Evolutionary conservation across 2,888 invertebrate genomes (phyloP).

Genomic region (Hypena proboscidalis): DNA sequence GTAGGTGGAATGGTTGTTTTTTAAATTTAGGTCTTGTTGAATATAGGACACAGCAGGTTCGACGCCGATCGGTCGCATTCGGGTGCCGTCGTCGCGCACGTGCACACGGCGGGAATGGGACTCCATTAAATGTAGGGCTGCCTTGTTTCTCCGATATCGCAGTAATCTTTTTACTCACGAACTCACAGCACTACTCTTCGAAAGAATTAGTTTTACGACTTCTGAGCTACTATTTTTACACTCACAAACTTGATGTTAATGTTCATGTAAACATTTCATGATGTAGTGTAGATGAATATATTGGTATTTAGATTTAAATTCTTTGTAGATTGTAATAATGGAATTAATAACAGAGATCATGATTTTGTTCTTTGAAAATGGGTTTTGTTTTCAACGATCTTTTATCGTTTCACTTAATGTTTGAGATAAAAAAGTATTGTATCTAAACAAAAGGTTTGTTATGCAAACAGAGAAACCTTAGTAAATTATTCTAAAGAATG

Average conservation of each 20-base stretch:
- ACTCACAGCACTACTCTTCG: constrained; percentile 29
- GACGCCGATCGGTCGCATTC: constrained; percentile 72
- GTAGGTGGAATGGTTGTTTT: constrained; percentile 14
- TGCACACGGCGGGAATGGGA: constrained; percentile 67
- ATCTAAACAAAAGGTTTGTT: constrained; percentile 8
- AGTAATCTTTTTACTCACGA: constrained; percentile 35
- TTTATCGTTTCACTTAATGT: constrained; percentile 2
- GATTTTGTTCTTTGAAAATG: background rate
- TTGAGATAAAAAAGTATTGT: constrained; percentile 3
- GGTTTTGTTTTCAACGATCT: constrained; percentile 1
- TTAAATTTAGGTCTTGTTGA: constrained; percentile 30
- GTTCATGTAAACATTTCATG: constrained; percentile 7
- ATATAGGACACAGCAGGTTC: constrained; percentile 47
- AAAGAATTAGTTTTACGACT: constrained; percentile 47
- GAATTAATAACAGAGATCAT: constrained; percentile 5
- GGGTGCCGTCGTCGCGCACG: constrained; percentile 76
- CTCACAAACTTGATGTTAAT: constrained; percentile 29
- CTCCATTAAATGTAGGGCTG: constrained; percentile 56
- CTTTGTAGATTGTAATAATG: constrained; percentile 5
- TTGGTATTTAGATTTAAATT: constrained; percentile 1
- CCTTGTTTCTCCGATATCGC: constrained; percentile 48
- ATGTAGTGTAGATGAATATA: constrained; percentile 9
- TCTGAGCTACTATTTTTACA: constrained; percentile 40
- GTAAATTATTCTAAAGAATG: constrained; percentile 25
- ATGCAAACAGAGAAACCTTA: constrained; percentile 19